Conservation (phyloP, 2,797 vertebrate species). For the Macropus fuliginosus region DNA sequence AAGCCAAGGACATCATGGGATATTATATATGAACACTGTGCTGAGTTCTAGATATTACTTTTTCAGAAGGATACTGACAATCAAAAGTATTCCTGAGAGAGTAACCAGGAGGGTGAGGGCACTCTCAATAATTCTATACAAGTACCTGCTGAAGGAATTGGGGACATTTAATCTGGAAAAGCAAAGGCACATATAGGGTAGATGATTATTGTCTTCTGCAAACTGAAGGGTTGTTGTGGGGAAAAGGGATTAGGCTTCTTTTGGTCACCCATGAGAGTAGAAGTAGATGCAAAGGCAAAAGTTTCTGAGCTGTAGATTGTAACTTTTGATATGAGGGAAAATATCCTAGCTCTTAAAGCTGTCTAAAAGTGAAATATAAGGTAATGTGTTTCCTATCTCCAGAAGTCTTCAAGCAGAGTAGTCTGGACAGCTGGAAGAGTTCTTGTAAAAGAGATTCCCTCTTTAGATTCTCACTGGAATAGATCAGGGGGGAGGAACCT, state of each 20-base stretch:
- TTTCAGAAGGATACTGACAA: background rate
- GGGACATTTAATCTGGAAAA: background rate
- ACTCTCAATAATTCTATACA: background rate
- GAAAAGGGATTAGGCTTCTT: background rate
- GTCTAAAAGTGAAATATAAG: no score
- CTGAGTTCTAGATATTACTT: background rate
- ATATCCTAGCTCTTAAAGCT: no score
- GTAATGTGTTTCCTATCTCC: no score
- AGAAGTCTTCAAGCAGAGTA: background rate
- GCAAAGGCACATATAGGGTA: background rate
- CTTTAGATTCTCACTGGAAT: background rate
- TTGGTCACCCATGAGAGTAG: background rate
- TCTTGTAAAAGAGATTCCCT: background rate
- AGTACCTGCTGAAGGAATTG: background rate
- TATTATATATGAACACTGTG: background rate
- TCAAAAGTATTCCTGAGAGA: background rate
- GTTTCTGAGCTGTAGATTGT: background rate
- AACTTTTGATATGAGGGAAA: background rate
- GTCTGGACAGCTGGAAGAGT: background rate
- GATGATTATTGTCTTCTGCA: background rate
- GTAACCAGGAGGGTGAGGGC: background rate
- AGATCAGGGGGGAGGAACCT: background rate
- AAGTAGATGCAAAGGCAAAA: background rate
- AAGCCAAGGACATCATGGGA: background rate
- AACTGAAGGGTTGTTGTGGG: background rate